Percentiles rank a stretch among this genome's conserved stretches.
phyloP scores from a whole-genome alignment of 2,113 vertebrate genomes.

The Lepidothrix coronata region DNA sequence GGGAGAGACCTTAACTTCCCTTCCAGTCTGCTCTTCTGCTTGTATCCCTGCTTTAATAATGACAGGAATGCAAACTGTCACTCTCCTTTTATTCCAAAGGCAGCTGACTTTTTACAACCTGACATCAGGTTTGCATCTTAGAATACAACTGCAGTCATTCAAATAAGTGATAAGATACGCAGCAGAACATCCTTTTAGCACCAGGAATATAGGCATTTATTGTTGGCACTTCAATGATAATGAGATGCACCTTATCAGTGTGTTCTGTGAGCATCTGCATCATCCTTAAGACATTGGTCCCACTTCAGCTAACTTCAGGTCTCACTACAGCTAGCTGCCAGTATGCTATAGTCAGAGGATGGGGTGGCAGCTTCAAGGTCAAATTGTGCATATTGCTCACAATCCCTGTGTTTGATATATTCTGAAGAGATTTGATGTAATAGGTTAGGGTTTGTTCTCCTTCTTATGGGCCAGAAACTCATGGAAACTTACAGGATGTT shows the following conservation, averaged over 20 bases:
- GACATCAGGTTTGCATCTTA: neutral
- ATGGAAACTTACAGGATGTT: neutral
- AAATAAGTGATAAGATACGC: neutral
- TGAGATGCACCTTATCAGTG: neutral
- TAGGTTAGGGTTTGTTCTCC: neutral
- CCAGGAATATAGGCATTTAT: neutral
- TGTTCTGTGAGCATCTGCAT: neutral
- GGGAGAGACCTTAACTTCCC: neutral
- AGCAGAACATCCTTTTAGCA: neutral
- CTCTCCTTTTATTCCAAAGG: neutral
- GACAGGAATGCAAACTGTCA: constrained; percentile 30
- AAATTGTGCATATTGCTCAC: neutral
- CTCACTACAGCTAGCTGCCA: neutral
- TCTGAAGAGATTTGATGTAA: neutral
- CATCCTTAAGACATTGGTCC: neutral
- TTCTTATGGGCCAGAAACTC: neutral
- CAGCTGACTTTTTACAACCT: constrained; percentile 12
- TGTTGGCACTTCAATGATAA: neutral
- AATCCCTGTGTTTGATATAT: neutral
- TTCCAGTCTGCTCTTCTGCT: neutral
- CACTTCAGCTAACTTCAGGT: neutral
- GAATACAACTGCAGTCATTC: neutral
- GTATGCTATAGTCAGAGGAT: neutral
- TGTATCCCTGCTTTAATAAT: constrained; percentile 9
- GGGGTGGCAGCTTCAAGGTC: neutral